phyloP scores from a whole-genome alignment of 2,888 invertebrate genomes.

The Megaustenia siamemsis region DNA sequence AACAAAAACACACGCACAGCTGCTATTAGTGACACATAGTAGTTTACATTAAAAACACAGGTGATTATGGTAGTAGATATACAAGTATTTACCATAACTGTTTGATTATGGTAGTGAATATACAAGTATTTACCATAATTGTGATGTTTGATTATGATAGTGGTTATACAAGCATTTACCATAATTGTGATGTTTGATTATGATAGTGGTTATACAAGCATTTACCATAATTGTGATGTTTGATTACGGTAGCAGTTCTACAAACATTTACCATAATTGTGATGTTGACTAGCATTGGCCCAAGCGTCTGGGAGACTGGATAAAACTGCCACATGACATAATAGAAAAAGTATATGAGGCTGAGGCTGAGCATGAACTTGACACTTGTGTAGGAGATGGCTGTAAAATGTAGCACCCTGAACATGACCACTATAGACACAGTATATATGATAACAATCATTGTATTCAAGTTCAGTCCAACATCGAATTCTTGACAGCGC shows the following conservation, averaged over 20 bases:
- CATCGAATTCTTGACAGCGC: slow-evolving; percentile 3
- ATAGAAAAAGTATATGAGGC: slow-evolving; percentile 81
- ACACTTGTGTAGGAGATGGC: slow-evolving; percentile 70
- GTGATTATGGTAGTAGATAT: too few relatives aligned
- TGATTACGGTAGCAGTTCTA: slow-evolving; percentile 81
- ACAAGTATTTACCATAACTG: too few relatives aligned
- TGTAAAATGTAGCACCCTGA: slow-evolving; percentile 55
- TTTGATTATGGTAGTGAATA: too few relatives aligned
- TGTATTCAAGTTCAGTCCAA: not conserved
- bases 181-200: too few relatives aligned
- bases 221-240: slow-evolving; percentile 78
- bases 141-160: too few relatives aligned
- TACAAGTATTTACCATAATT: too few relatives aligned
- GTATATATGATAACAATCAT: slow-evolving; percentile 34
- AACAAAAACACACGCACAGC: too few relatives aligned
- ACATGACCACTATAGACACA: slow-evolving; percentile 5
- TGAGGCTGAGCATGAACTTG: slow-evolving; percentile 77
- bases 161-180: too few relatives aligned
- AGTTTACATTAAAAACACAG: too few relatives aligned
- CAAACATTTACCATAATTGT: slow-evolving; percentile 71
- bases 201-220: too few relatives aligned
- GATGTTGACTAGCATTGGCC: slow-evolving; percentile 81
- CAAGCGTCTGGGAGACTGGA: slow-evolving; percentile 80
- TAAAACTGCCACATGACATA: slow-evolving; percentile 81
- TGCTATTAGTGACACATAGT: too few relatives aligned